Base-by-base conservation (phyloP, 2,888 invertebrate genomes). In the Drosophila gaucha region DNA sequence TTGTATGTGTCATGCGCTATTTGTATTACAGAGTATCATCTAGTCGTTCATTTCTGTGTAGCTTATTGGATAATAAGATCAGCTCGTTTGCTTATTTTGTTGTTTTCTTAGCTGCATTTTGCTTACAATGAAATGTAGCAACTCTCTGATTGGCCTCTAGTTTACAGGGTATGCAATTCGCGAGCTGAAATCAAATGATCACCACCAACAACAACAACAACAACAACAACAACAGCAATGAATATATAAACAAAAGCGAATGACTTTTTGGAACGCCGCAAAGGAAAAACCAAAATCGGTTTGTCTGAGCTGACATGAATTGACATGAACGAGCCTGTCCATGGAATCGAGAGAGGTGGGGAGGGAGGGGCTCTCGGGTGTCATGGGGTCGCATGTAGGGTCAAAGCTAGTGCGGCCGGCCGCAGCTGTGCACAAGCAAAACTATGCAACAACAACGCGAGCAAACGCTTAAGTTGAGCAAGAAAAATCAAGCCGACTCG, bases 261-360 rank as follows among this genome's bases (percentile, higher is more conserved):
- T 55, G 50, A 50, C 58, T 70, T 69, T 69, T 69, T 58, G 26
- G 55, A 67, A 51, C 26, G 69, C 65, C 50, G 39, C 60, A 56
- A 26, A 71, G 67, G 38, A 24, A 30, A 43, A 43, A 43, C 55
- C 54, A 49, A 74, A 73, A 58, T 73, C 64, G 68, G 64, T 72
- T 73, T 72, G 74, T 68, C 58, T 68, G 57, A 73, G 70, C 74
- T 74, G 73, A 74, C 73, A 73, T 69, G 74, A 74, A 74, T 74
- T 74, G 73, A 74, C 73, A 74, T 74, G 70, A 66, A 62, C 78
- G 67, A 59, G 74, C 51, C 57, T 66, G 49, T 46, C 16, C 26
- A 18, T 5, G n/a, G 33, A 8, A 4, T 18, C 6, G 30, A 3
- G 10, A 43, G 3, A 30, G 12, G 8, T 1, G 31, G 47, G 14